phyloP scores from a whole-genome alignment of 1,140 invertebrate species.

The Drosophila nannoptera region DNA sequence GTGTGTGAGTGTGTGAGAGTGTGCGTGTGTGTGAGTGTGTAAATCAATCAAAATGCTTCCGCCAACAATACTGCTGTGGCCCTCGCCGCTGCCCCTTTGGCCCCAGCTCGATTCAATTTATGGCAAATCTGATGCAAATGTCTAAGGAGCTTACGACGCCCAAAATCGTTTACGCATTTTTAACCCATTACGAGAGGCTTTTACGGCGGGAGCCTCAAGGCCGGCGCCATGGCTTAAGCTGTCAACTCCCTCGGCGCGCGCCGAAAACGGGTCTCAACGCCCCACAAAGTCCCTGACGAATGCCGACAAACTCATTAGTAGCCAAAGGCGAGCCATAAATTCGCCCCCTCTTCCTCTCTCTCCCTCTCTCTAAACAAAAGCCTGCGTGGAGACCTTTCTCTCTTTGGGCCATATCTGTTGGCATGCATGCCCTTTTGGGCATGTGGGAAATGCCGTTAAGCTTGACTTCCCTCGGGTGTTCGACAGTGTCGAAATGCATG shows the following conservation, averaged over 20 bases:
- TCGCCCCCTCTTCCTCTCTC: conserved; percentile 36
- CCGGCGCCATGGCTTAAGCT: conserved; percentile 29
- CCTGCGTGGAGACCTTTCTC: no score
- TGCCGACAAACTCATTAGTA: conserved; percentile 76
- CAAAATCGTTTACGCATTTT: conserved; percentile 74
- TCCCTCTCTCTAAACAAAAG: no score
- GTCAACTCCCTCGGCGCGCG: conserved; percentile 5
- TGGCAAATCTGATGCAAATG: conserved; percentile 71
- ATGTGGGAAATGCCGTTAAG: conserved; percentile 59
- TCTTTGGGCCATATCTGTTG: no score
- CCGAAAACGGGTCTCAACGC: not conserved
- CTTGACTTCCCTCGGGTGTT: conserved; percentile 59
- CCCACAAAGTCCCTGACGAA: conserved; percentile 46
- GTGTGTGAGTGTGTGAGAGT: conserved; percentile 20
- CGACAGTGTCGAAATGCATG: conserved; percentile 16
- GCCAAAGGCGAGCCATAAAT: conserved; percentile 73
- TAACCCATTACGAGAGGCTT: conserved; percentile 55
- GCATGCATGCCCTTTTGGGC: conserved; percentile 37
- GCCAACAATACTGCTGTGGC: conserved; percentile 29
- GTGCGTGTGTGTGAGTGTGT: conserved; percentile 45
- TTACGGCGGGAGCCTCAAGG: conserved; percentile 20
- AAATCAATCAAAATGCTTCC: conserved; percentile 76
- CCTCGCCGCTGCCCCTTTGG: not conserved
- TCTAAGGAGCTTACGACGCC: conserved; percentile 74
- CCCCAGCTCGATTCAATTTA: conserved; percentile 48